Evolutionary conservation across 2,888 invertebrate species (phyloP).

Genomic region (Apeira syringaria): DNA sequence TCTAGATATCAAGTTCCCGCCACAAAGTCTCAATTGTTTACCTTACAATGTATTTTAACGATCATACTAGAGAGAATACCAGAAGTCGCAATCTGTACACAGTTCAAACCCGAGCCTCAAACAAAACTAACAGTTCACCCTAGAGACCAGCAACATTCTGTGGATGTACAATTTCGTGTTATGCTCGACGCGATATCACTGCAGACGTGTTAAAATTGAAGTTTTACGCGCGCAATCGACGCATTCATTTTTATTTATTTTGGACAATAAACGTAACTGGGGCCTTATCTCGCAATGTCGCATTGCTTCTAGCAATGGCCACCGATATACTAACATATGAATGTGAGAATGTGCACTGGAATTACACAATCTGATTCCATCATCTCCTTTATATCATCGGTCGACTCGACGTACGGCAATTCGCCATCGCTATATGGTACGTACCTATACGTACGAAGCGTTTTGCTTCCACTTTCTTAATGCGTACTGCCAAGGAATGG

Average conservation of each 20-base stretch:
- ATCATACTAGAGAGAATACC: neutral
- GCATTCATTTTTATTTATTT: constrained; percentile 11
- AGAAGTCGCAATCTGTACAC: constrained; percentile 4
- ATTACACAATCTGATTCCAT: too few relatives aligned
- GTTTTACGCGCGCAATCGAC: constrained; percentile 5
- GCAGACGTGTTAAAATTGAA: constrained; percentile 5
- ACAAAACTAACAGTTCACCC: neutral
- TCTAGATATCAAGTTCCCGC: too few relatives aligned
- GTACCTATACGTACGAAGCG: too few relatives aligned
- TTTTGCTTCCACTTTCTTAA: too few relatives aligned
- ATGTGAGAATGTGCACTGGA: too few relatives aligned
- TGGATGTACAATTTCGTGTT: constrained; percentile 1
- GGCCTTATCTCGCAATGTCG: constrained; percentile 3
- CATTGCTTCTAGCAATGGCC: constrained; percentile 1
- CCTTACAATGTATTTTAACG: too few relatives aligned
- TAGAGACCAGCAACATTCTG: neutral
- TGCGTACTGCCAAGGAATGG: too few relatives aligned
- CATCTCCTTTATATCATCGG: too few relatives aligned
- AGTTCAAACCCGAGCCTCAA: neutral
- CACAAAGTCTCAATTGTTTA: too few relatives aligned
- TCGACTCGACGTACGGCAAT: too few relatives aligned
- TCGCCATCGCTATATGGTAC: too few relatives aligned
- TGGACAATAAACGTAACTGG: neutral
- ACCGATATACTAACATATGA: neutral
- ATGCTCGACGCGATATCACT: neutral